Evolutionary conservation across 2,888 invertebrate genomes (phyloP).

Genomic region (Fragum sueziense): DNA sequence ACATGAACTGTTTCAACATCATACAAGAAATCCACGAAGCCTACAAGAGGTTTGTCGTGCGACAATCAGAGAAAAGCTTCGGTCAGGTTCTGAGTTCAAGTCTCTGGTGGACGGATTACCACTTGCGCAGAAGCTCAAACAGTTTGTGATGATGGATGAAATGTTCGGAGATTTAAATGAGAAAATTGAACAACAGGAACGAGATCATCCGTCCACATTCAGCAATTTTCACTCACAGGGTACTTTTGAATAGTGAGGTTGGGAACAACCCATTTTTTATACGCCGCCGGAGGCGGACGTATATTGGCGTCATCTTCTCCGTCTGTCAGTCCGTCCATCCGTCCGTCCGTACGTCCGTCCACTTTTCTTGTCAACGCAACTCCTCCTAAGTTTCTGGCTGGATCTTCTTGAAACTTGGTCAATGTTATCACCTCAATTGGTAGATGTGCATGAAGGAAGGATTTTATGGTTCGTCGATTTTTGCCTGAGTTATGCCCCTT

Average conservation of each 20-base stretch:
- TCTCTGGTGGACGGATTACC: slow-evolving; percentile 69
- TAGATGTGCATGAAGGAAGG: no score
- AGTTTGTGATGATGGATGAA: slow-evolving; percentile 76
- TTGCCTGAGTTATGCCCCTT: no score
- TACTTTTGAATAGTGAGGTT: background rate
- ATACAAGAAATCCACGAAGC: slow-evolving; percentile 64
- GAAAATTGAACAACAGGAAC: slow-evolving; percentile 30
- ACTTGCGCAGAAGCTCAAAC: slow-evolving; percentile 74
- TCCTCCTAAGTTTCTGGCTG: no score
- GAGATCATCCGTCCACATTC: slow-evolving; percentile 46
- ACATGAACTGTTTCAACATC: slow-evolving; percentile 65
- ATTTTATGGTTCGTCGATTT: no score
- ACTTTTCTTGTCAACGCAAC: no score
- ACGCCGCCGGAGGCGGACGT: no score
- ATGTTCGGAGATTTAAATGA: slow-evolving; percentile 61
- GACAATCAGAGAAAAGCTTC: slow-evolving; percentile 68
- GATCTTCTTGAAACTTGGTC: no score
- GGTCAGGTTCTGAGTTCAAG: slow-evolving; percentile 67
- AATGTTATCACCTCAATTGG: no score
- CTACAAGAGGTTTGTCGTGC: slow-evolving; percentile 77
- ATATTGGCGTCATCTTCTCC: no score
- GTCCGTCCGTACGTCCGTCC: no score
- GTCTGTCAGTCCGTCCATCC: no score
- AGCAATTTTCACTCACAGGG: slow-evolving; percentile 39
- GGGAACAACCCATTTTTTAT: background rate